Evolutionary conservation across 1,140 invertebrate species (phyloP).

Genomic region (Sycobia sp.): DNA sequence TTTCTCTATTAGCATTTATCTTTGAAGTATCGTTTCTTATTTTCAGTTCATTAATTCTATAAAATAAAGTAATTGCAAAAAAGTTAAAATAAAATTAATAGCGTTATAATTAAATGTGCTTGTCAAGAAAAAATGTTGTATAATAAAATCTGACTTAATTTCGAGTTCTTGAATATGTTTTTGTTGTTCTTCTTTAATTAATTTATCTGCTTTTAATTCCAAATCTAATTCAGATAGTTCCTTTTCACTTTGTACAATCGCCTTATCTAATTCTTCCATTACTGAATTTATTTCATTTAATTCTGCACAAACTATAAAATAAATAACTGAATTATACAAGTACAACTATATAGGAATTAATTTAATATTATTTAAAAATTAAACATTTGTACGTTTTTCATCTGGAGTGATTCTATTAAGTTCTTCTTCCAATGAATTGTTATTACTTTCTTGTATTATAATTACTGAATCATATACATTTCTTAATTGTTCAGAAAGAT

Average conservation of each 20-base stretch:
- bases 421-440: conserved; percentile 10
- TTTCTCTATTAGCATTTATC: conserved; percentile 9
- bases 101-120: no score
- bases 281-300: conserved; percentile 11
- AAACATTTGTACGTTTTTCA: conserved; percentile 14
- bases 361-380: conserved; percentile 11
- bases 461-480: conserved; percentile 4
- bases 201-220: conserved; percentile 8
- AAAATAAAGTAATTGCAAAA: not conserved
- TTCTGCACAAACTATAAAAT: not conserved
- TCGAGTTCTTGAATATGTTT: not conserved
- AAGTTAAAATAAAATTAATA: not conserved
- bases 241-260: conserved; percentile 5
- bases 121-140: not conserved
- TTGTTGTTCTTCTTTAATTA: conserved; percentile 6
- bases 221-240: conserved; percentile 1
- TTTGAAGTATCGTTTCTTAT: not conserved
- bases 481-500: conserved; percentile 3
- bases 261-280: conserved; percentile 12
- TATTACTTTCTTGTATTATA: conserved; percentile 10
- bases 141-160: conserved; percentile 9
- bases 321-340: conserved; percentile 1
- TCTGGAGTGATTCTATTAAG: conserved; percentile 11
- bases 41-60: conserved; percentile 17
- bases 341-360: not conserved